Evolutionary conservation across 2,113 vertebrate genomes (phyloP).

Genomic region (Serilophus lunatus): DNA sequence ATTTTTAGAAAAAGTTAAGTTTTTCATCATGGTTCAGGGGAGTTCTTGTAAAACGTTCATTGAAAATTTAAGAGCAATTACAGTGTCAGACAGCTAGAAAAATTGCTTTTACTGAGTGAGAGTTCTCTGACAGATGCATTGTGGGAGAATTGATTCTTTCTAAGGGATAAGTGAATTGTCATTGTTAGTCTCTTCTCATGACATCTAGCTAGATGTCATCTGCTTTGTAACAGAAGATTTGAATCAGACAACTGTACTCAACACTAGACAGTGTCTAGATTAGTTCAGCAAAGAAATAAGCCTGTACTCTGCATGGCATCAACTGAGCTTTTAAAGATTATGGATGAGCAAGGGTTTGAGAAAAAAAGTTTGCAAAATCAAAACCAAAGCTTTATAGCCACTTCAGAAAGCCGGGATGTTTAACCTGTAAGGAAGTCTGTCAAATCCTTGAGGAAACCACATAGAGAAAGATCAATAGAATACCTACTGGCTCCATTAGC

Average conservation of each 20-base stretch:
- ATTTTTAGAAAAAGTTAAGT: conserved; percentile 88
- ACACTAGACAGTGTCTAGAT: conserved; percentile 82
- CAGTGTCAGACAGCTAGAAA: conserved; percentile 94
- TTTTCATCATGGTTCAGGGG: conserved; percentile 90
- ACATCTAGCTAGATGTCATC: conserved; percentile 92
- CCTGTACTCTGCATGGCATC: conserved; percentile 85
- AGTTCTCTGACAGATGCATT: conserved; percentile 98
- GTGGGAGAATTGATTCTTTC: conserved; percentile 97
- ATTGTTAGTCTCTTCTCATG: conserved; percentile 94
- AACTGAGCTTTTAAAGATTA: conserved; percentile 83
- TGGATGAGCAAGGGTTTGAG: conserved; percentile 75
- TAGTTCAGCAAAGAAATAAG: conserved; percentile 80
- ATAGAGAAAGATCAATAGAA: conserved; percentile 86
- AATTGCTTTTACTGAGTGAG: conserved; percentile 90
- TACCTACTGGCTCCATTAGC: conserved; percentile 90
- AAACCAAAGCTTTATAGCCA: conserved; percentile 77
- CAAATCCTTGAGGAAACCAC: conserved; percentile 83
- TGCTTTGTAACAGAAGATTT: conserved; percentile 93
- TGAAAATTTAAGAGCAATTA: conserved; percentile 97
- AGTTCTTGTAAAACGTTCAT: conserved; percentile 89
- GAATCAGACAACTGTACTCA: conserved; percentile 86
- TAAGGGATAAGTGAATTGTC: conserved; percentile 97
- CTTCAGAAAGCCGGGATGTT: conserved; percentile 77
- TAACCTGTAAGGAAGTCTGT: conserved; percentile 80
- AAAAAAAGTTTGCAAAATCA: conserved; percentile 77